phyloP scores from a whole-genome alignment of 2,797 vertebrate genomes.

The Syndactyla subalaris region DNA sequence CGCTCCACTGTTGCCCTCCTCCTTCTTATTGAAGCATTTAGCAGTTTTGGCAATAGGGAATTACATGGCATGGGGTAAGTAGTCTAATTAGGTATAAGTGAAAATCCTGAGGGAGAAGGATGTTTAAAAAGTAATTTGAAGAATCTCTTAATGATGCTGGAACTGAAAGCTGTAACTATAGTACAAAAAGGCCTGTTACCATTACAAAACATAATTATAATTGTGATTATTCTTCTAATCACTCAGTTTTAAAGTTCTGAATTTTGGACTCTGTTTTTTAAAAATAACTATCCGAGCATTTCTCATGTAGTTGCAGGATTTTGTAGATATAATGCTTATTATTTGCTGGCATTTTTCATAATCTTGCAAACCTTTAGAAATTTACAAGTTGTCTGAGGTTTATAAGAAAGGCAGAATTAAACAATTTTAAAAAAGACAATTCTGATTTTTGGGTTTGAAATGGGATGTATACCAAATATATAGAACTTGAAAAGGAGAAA shows the following conservation, averaged over 20 bases:
- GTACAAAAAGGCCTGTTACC: slow-evolving; percentile 45
- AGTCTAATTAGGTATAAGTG: slow-evolving; percentile 84
- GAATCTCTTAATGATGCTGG: slow-evolving; percentile 81
- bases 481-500: background rate
- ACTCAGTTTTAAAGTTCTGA: slow-evolving; percentile 1
- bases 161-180: slow-evolving; percentile 63
- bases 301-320: background rate
- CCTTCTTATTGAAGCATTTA: slow-evolving; percentile 82
- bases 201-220: slow-evolving; percentile 34
- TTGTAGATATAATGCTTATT: background rate
- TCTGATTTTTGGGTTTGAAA: background rate
- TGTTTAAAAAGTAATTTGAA: slow-evolving; percentile 82
- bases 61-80: slow-evolving; percentile 82
- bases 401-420: background rate
- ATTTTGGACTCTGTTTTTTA: slow-evolving; percentile 28
- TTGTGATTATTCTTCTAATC: slow-evolving; percentile 5
- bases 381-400: background rate
- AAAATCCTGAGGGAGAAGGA: slow-evolving; percentile 78
- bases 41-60: slow-evolving; percentile 83
- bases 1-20: slow-evolving; percentile 77
- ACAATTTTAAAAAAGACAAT: background rate
- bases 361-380: background rate
- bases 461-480: background rate
- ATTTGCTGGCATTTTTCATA: background rate
- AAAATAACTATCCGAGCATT: background rate